Evolutionary conservation across 1,140 invertebrate species (phyloP).

Genomic region (Sinella curviseta): DNA sequence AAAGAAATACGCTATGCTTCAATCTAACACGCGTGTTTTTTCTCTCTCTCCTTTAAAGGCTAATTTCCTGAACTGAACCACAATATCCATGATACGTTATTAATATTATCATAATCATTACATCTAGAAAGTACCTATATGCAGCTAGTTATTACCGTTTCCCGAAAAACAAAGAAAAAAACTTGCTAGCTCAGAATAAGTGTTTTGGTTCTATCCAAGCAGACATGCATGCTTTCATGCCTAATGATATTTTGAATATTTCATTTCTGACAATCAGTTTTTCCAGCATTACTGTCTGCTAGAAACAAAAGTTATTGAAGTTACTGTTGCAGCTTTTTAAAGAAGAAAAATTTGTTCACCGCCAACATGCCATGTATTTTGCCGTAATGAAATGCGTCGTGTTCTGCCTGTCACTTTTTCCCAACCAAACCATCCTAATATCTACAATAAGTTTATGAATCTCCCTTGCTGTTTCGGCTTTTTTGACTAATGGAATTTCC

Average conservation of each 20-base stretch:
- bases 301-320: neutral
- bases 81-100: neutral
- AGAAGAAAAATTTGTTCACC: neutral
- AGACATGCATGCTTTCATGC: neutral
- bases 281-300: neutral
- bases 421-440: neutral
- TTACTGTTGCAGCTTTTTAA: neutral
- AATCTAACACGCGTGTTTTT: neutral
- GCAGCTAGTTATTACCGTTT: neutral
- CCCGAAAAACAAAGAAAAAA: too few species aligned
- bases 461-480: conserved; percentile 7
- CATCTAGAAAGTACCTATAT: neutral
- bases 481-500: conserved; percentile 27
- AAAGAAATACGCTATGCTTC: neutral
- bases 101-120: neutral
- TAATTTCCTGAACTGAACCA: neutral
- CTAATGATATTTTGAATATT: conserved; percentile 27
- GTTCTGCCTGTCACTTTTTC: neutral
- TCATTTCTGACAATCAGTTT: conserved; percentile 21
- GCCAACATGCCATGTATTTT: neutral
- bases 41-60: too few species aligned
- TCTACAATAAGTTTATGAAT: neutral
- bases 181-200: too few species aligned
- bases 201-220: too few species aligned
- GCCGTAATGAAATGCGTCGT: neutral